Percentiles rank a stretch among this genome's conserved stretches.
Evolutionary conservation across 2,888 invertebrate genomes (phyloP).

Genomic region (Tachystola acroxantha): DNA sequence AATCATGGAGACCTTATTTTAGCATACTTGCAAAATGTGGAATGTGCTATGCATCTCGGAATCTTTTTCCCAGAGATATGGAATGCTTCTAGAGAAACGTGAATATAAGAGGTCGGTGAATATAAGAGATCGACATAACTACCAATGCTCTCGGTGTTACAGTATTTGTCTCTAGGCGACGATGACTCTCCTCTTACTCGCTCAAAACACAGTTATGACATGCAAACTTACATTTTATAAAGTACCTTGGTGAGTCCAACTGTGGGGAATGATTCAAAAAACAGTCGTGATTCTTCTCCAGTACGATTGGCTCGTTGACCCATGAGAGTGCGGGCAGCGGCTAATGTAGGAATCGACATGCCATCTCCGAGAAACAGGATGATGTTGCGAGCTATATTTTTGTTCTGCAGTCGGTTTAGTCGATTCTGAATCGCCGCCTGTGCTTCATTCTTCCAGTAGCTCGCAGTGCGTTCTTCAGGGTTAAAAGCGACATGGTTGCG

Average conservation of each 20-base stretch:
- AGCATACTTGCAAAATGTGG: neutral
- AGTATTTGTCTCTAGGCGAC: too few species aligned
- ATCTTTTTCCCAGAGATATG: too few species aligned
- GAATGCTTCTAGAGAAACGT: too few species aligned
- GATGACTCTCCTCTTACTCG: too few species aligned
- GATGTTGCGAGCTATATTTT: constrained; percentile 64
- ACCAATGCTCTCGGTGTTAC: too few species aligned
- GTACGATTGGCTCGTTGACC: constrained; percentile 74
- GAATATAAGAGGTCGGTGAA: too few species aligned
- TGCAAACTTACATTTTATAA: neutral
- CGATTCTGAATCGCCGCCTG: constrained; percentile 51
- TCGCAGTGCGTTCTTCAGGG: constrained; percentile 23
- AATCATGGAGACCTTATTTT: too few species aligned
- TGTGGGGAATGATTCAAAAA: constrained; percentile 81
- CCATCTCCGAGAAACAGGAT: constrained; percentile 87
- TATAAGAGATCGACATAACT: neutral
- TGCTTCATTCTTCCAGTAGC: constrained; percentile 69
- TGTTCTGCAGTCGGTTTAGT: constrained; percentile 33
- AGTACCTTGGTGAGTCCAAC: constrained; percentile 83
- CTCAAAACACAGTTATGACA: too few species aligned
- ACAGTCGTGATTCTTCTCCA: constrained; percentile 79
- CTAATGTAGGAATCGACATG: constrained; percentile 84
- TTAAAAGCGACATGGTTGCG: neutral
- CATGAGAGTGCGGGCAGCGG: constrained; percentile 80
- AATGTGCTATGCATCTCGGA: neutral